These are phyloP conservation scores for Myripristis murdjan DNA, from an alignment of 2,797 vertebrate genomes.

Conservation along the genomic window DNA sequence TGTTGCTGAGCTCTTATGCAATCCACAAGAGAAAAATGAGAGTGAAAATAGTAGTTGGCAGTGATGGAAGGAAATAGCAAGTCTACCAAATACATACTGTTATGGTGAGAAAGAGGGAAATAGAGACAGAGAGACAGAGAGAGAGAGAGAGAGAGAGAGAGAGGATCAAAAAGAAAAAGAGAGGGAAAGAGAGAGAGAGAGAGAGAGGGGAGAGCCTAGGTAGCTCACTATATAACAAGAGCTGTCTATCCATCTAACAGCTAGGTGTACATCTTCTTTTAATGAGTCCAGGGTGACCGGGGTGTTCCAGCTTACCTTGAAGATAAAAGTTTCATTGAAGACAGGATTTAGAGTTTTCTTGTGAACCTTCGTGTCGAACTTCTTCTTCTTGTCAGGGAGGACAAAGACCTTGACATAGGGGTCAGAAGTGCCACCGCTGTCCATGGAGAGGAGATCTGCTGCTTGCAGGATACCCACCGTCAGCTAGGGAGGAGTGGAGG, in stretches of 20 bases:
- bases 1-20: too few relatives aligned
- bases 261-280: slow-evolving; percentile 23
- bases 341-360: slow-evolving; percentile 97
- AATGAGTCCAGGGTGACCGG: slow-evolving; percentile 36
- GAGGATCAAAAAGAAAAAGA: too few relatives aligned
- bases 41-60: not conserved
- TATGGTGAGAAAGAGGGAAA: not conserved
- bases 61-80: not conserved
- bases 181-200: slow-evolving; percentile 8
- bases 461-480: slow-evolving; percentile 97
- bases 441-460: slow-evolving; percentile 95
- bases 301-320: slow-evolving; percentile 89
- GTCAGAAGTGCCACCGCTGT: slow-evolving; percentile 97
- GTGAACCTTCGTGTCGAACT: slow-evolving; percentile 98
- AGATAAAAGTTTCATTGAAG: slow-evolving; percentile 96
- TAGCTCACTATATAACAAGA: slow-evolving; percentile 43
- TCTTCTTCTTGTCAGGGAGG: slow-evolving; percentile 98
- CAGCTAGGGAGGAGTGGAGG: slow-evolving; percentile 83
- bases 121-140: too few relatives aligned
- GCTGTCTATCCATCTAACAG: slow-evolving; percentile 25
- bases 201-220: not conserved
- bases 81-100: not conserved
- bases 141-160: too few relatives aligned
- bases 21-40: not conserved
- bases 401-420: slow-evolving; percentile 97